These are phyloP conservation scores for Siniperca undulata DNA, from an alignment of 2,797 vertebrate genomes.

Conservation along the genomic window DNA sequence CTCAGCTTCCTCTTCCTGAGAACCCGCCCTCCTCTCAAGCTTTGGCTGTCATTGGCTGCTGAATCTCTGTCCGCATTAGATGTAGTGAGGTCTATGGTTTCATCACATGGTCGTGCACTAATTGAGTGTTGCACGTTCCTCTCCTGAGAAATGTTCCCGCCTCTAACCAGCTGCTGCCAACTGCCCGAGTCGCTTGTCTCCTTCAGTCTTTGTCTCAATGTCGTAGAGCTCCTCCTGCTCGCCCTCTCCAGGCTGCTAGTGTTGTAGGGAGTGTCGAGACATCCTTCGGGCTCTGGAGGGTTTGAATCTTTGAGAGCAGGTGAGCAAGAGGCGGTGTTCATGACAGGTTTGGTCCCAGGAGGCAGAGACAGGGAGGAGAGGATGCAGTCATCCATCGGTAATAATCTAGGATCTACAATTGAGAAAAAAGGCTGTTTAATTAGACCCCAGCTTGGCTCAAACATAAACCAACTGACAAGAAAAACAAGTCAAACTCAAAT, in stretches of 20 bases:
- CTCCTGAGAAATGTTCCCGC: conserved; percentile 56
- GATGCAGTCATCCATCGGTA: conserved; percentile 84
- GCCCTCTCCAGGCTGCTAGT: conserved; percentile 41
- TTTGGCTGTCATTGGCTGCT: conserved; percentile 57
- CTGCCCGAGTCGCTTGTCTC: conserved; percentile 33
- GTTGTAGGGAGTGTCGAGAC: conserved; percentile 22
- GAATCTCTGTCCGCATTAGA: conserved; percentile 33
- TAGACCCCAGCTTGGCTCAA: neutral
- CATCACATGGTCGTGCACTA: conserved; percentile 29
- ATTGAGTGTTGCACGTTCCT: conserved; percentile 35
- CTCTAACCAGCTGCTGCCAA: conserved; percentile 47
- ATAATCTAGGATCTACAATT: conserved; percentile 71
- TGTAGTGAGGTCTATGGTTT: conserved; percentile 70
- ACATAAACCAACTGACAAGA: neutral
- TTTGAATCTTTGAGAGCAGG: conserved; percentile 53
- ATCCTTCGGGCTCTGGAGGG: conserved; percentile 50
- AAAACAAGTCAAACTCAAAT: neutral
- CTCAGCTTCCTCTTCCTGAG: conserved; percentile 81
- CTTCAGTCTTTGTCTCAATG: conserved; percentile 40
- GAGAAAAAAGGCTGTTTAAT: neutral
- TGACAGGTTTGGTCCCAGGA: conserved; percentile 59
- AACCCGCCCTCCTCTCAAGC: conserved; percentile 42
- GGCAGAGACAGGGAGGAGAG: conserved; percentile 82
- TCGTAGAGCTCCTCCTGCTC: conserved; percentile 48
- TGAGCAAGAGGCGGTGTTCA: conserved; percentile 45